Conservation (phyloP, 2,113 vertebrate genomes). For the Dicaeum eximium region DNA sequence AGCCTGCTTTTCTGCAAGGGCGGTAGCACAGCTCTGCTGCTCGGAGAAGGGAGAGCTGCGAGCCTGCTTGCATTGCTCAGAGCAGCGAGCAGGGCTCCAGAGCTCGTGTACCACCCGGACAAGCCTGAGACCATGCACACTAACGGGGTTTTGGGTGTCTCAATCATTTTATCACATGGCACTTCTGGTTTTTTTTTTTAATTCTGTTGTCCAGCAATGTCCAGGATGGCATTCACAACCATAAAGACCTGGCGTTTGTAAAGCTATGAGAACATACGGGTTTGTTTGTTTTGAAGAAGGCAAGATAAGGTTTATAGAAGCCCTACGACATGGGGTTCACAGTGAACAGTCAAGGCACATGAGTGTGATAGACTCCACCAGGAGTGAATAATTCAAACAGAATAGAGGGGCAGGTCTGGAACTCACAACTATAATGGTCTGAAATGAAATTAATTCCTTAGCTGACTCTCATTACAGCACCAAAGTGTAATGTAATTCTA, state of each 20-base stretch:
- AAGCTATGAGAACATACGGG: fast-evolving
- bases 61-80: not conserved
- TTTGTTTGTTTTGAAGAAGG: fast-evolving
- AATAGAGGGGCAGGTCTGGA: not conserved
- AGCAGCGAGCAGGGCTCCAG: not conserved
- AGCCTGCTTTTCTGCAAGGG: not conserved
- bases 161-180: not conserved
- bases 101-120: fast-evolving
- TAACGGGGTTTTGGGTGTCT: not conserved
- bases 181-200: not conserved
- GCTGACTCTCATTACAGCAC: not conserved
- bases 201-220: not conserved
- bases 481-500: not conserved
- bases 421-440: not conserved
- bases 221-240: not conserved
- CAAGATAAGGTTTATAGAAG: not conserved
- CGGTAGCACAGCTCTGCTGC: fast-evolving
- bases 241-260: not conserved
- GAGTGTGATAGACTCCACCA: fast-evolving
- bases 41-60: not conserved
- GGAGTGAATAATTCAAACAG: not conserved
- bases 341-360: not conserved
- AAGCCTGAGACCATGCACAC: not conserved
- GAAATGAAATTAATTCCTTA: not conserved
- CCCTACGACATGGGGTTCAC: not conserved